These are phyloP conservation scores for Molanna angustata DNA, from an alignment of 2,888 invertebrate species.

Conservation along the genomic window DNA sequence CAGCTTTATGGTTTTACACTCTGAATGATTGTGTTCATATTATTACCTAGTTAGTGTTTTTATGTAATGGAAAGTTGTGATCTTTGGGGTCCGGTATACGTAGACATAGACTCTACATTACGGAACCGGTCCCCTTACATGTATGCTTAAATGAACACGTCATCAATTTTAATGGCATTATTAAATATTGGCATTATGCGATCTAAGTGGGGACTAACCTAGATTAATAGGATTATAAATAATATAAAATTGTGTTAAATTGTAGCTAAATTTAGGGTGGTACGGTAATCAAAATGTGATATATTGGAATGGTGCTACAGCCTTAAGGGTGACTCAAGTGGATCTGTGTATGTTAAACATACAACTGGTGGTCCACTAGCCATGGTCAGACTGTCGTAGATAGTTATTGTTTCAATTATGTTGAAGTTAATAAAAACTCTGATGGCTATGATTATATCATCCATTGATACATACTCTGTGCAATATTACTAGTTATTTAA, in stretches of 20 bases:
- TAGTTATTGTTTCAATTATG: constrained; percentile 30
- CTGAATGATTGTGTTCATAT: constrained; percentile 32
- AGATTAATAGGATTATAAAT: constrained; percentile 57
- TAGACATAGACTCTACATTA: background rate
- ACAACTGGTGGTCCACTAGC: constrained; percentile 8
- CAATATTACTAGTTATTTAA: constrained; percentile 61
- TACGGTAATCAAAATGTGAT: constrained; percentile 60
- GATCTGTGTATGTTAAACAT: too few species aligned
- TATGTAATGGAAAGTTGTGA: constrained; percentile 24
- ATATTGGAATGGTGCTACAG: constrained; percentile 57
- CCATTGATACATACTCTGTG: constrained; percentile 53
- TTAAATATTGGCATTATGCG: constrained; percentile 58
- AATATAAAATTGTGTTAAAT: constrained; percentile 57
- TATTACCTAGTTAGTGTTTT: constrained; percentile 31
- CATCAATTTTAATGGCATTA: constrained; percentile 37
- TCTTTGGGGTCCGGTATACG: constrained; percentile 16
- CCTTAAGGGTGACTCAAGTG: constrained; percentile 25
- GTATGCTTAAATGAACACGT: constrained; percentile 39
- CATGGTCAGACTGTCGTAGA: constrained; percentile 31
- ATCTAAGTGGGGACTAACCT: constrained; percentile 56
- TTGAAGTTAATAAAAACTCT: constrained; percentile 23
- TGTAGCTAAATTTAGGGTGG: constrained; percentile 59
- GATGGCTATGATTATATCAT: constrained; percentile 56
- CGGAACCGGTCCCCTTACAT: constrained; percentile 10
- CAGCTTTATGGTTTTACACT: constrained; percentile 32